Percentiles rank a stretch among this genome's conserved stretches.
Conservation (phyloP, 2,797 vertebrate species). For the Halcyon chelicuti region DNA sequence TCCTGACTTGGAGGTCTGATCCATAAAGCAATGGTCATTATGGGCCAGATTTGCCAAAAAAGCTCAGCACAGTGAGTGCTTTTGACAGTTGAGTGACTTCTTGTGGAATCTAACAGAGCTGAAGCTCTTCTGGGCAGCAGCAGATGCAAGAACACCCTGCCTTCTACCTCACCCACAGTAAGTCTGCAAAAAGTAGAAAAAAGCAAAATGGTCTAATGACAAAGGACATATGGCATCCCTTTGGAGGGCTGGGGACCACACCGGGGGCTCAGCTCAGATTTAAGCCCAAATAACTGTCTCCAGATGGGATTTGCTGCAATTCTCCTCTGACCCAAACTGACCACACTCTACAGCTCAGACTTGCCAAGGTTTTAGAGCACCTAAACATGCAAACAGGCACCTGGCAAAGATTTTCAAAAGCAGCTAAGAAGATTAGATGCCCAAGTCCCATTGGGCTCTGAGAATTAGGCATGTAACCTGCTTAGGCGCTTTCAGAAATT, state of each 20-base stretch:
- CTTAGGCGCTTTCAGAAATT: constrained; percentile 49
- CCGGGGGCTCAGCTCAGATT: not conserved
- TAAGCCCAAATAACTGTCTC: constrained; percentile 11
- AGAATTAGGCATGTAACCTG: constrained; percentile 50
- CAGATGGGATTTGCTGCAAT: constrained; percentile 45
- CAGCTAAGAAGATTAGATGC: constrained; percentile 47
- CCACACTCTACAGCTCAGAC: not conserved
- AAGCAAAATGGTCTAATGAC: not conserved
- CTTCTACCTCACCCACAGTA: not conserved
- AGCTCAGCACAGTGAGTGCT: not conserved
- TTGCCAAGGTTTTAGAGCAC: constrained; percentile 6
- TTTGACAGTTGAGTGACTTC: not conserved
- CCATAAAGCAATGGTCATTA: not conserved
- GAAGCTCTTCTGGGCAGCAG: not conserved
- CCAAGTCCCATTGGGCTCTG: constrained; percentile 27
- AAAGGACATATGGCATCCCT: not conserved
- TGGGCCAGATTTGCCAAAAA: not conserved
- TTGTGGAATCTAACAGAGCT: not conserved
- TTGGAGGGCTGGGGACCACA: not conserved
- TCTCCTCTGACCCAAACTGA: constrained; percentile 46
- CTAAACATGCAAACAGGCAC: constrained; percentile 39
- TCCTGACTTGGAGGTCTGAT: not conserved
- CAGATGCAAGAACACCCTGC: rapidly evolving
- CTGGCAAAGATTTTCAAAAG: constrained; percentile 56
- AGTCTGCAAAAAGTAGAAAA: not conserved